Base-by-base conservation (phyloP, 2,888 invertebrate genomes). In the Tenthredo scrophulariae region DNA sequence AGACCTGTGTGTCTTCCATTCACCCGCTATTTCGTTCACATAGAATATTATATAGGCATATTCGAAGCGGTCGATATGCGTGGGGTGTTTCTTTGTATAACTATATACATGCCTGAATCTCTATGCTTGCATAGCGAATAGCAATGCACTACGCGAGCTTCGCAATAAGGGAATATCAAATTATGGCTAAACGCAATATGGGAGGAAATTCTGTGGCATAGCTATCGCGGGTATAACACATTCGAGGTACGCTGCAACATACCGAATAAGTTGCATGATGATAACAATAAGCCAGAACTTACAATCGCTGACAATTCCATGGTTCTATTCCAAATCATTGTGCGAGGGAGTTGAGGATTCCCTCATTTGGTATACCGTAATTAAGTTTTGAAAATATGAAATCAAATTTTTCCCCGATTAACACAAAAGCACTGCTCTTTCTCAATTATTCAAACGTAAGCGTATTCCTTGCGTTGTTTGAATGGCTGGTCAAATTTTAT, bases 81-180 rank as follows among this genome's bases (percentile, higher is more conserved):
- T 7, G 13, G 22, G 9, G n/a, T n/a, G n/a, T 43, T 74, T 74
- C 40, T 29, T 74, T 43, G 22, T 13, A 26, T 74, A 43, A n/a
- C 18, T 22, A 40, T 72, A 77, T 33, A 54, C 18, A 50, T 50
- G 29, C 26, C 40, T 40, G 22, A 37, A 40, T 13, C 62, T 62
- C 62, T 77, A 18, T n/a, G n/a, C 50, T 77, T 33, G 50, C 29
- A 54, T 77, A 77, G 77, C 54, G 54, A 77, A 77, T 77, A 54
- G 50, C 54, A 54, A 77, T 77, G 77, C 77, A 77, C 29, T 77
- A 50, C 50, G 46, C 77, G 10, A 18, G 77, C 77, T 54, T 77
- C 18, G 62, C 72, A 50, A 33, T 77, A 77, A 77, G 77, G 33
- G 77, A 77, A 77, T 77, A 77, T 77, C 50, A 54, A 77, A 77